These are phyloP conservation scores for Climacteris rufus DNA, from an alignment of 2,113 vertebrate species.

Conservation along the genomic window DNA sequence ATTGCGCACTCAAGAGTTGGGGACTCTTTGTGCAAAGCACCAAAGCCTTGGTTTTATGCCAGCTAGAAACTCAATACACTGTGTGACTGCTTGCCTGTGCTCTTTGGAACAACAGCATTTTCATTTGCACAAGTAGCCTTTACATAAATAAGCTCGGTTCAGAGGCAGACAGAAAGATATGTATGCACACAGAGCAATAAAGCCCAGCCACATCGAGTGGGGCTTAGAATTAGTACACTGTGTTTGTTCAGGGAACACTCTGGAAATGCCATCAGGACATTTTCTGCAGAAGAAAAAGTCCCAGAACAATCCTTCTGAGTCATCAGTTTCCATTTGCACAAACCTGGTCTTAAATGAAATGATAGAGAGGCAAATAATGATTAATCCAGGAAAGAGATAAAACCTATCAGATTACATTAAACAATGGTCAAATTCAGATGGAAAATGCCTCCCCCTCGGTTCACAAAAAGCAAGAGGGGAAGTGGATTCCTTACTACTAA, in stretches of 20 bases:
- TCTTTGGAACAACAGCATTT: neutral
- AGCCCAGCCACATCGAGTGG: fast-evolving
- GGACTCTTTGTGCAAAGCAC: neutral
- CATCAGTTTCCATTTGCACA: neutral
- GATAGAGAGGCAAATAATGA: neutral
- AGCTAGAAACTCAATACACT: neutral
- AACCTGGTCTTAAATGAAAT: neutral
- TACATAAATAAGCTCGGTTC: neutral
- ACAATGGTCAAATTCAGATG: neutral
- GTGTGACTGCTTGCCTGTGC: neutral
- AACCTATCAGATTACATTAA: neutral
- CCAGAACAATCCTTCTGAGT: neutral
- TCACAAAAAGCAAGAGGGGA: neutral
- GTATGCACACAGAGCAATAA: neutral
- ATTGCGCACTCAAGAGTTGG: fast-evolving
- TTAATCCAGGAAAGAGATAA: neutral
- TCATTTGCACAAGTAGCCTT: neutral
- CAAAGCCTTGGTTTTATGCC: neutral
- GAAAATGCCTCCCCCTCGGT: neutral
- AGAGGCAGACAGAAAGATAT: neutral
- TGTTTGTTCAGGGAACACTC: neutral
- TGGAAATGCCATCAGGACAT: neutral
- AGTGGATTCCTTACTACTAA: neutral
- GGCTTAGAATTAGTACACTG: neutral
- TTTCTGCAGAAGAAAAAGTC: neutral